phyloP scores from a whole-genome alignment of 1,140 invertebrate species.

The Cydia fagiglandana region DNA sequence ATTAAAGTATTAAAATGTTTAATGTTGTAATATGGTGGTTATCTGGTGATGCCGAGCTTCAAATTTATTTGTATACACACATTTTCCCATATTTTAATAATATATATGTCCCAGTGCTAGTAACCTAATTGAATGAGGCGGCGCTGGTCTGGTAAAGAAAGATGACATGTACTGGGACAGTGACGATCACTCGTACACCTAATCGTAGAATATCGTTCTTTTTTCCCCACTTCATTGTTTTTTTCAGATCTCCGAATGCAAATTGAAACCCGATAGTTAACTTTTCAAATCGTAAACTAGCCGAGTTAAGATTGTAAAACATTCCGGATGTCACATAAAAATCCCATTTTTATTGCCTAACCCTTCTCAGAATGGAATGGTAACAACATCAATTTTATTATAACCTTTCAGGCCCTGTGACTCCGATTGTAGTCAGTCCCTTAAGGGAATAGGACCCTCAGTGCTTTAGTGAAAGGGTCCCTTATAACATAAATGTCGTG shows the following conservation, averaged over 20 bases:
- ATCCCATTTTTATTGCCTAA: slow-evolving; percentile 1
- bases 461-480: not conserved
- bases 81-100: too few species aligned
- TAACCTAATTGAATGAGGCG: too few species aligned
- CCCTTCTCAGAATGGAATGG: slow-evolving; percentile 5
- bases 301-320: slow-evolving; percentile 7
- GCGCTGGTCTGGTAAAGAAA: too few species aligned
- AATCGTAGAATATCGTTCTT: not conserved
- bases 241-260: not conserved
- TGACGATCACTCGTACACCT: too few species aligned
- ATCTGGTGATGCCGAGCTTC: too few species aligned
- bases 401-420: not conserved
- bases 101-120: too few species aligned
- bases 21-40: too few species aligned
- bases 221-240: not conserved
- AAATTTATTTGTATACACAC: too few species aligned
- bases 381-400: slow-evolving; percentile 21
- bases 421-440: slow-evolving; percentile 4
- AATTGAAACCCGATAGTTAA: not conserved
- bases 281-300: slow-evolving; percentile 9
- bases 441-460: not conserved
- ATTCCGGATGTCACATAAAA: slow-evolving; percentile 12
- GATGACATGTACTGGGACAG: too few species aligned
- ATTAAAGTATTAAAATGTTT: too few species aligned
- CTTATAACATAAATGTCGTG: slow-evolving; percentile 8